Conservation (phyloP, 2,113 vertebrate species). For the Chloropsis cyanopogon region DNA sequence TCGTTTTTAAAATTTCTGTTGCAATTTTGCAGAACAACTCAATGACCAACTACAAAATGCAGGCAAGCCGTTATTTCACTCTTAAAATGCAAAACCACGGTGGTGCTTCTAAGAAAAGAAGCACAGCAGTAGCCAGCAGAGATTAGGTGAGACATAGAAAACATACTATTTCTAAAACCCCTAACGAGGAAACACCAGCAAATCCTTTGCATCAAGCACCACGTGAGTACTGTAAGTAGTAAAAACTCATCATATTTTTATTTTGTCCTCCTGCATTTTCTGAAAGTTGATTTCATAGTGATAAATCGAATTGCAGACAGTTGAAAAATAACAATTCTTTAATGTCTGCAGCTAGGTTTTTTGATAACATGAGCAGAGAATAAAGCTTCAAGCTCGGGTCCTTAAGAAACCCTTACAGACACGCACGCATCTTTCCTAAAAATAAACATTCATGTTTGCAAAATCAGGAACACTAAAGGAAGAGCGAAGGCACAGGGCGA, state of each 20-base stretch:
- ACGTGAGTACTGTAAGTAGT: neutral
- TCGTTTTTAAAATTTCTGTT: neutral
- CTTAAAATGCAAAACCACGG: neutral
- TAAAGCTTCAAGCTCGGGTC: accelerated
- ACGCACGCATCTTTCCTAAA: neutral
- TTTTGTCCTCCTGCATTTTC: neutral
- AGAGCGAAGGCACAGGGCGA: too few relatives aligned
- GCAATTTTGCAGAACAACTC: neutral
- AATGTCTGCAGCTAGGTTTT: neutral
- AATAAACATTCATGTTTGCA: neutral
- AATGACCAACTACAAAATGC: neutral
- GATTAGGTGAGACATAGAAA: accelerated
- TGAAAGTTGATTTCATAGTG: neutral
- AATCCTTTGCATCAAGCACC: neutral
- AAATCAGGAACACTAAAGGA: neutral
- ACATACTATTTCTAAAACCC: neutral
- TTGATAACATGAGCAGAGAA: accelerated
- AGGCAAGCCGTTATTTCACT: neutral
- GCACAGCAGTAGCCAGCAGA: neutral
- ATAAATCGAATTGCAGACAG: accelerated
- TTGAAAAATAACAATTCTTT: neutral
- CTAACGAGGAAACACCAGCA: neutral
- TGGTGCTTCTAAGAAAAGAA: neutral
- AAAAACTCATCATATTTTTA: neutral
- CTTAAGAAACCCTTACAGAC: accelerated